phyloP scores from a whole-genome alignment of 2,113 vertebrate genomes.

The Nerophis lumbriciformis region DNA sequence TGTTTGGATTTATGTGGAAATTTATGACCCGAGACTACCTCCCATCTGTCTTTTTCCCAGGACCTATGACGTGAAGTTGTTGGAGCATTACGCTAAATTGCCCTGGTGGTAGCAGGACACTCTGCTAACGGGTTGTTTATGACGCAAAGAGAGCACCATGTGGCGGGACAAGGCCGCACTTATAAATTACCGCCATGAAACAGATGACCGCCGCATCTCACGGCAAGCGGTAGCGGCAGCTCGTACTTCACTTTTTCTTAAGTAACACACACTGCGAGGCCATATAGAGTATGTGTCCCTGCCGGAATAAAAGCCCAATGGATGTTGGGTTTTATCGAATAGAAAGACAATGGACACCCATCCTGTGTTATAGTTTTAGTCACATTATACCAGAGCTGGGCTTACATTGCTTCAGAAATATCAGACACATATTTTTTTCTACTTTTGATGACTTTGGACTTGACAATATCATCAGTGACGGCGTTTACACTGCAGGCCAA shows the following conservation, averaged over 20 bases:
- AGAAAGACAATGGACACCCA: too few species aligned
- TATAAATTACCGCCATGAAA: constrained; percentile 1
- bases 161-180: constrained; percentile 40
- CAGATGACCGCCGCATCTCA: not conserved
- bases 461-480: too few species aligned
- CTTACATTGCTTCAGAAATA: too few species aligned
- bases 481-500: too few species aligned
- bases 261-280: not conserved
- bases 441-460: too few species aligned
- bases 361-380: too few species aligned
- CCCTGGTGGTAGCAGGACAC: constrained; percentile 13
- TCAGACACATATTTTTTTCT: too few species aligned
- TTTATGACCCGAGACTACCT: not conserved
- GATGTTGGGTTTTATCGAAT: too few species aligned
- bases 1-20: constrained; percentile 26
- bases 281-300: too few species aligned
- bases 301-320: too few species aligned
- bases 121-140: constrained; percentile 40
- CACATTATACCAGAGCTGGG: too few species aligned
- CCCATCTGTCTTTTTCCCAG: constrained; percentile 24
- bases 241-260: constrained; percentile 4
- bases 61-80: not conserved
- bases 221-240: not conserved
- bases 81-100: constrained; percentile 22
- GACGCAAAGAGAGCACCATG: not conserved